phyloP scores from a whole-genome alignment of 2,797 vertebrate genomes.

The Sebastolobus altivelis region DNA sequence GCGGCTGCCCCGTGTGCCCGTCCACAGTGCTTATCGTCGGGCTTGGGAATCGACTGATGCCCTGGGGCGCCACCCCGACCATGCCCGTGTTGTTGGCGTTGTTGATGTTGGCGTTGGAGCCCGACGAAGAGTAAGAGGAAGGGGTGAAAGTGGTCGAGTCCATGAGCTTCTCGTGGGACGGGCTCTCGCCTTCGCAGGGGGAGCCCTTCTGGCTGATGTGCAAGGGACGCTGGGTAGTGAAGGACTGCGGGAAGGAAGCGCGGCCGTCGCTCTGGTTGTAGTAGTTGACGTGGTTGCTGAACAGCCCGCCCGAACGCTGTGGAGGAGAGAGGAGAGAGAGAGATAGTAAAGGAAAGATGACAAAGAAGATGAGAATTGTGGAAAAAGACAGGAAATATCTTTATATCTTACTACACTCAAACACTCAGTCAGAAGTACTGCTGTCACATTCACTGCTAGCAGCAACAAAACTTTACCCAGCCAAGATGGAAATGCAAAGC shows the following conservation, averaged over 20 bases:
- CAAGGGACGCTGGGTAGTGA: slow-evolving; percentile 96
- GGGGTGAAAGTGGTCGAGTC: slow-evolving; percentile 97
- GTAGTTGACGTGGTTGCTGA: slow-evolving; percentile 97
- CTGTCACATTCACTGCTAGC: slow-evolving; percentile 26
- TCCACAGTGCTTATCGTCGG: slow-evolving; percentile 93
- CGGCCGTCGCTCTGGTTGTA: slow-evolving; percentile 95
- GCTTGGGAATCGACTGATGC: slow-evolving; percentile 85
- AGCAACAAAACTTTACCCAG: slow-evolving; percentile 41
- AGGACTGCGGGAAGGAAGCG: slow-evolving; percentile 94
- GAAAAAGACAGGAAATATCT: neutral
- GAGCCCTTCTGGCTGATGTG: slow-evolving; percentile 96
- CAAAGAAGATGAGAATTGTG: neutral
- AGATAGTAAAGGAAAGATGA: neutral
- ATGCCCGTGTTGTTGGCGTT: slow-evolving; percentile 98
- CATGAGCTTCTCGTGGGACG: slow-evolving; percentile 96
- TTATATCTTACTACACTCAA: slow-evolving; percentile 10
- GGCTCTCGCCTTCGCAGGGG: slow-evolving; percentile 93
- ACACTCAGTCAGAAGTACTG: slow-evolving; percentile 17
- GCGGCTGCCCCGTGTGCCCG: slow-evolving; percentile 87
- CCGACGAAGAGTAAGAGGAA: slow-evolving; percentile 96
- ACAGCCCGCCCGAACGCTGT: slow-evolving; percentile 94
- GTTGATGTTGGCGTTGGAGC: slow-evolving; percentile 99
- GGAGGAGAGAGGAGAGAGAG: neutral
- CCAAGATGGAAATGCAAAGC: slow-evolving; percentile 48
- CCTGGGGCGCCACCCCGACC: slow-evolving; percentile 72